These are phyloP conservation scores for Monarcha castaneiventris DNA, from an alignment of 2,113 vertebrate genomes.

Conservation along the genomic window DNA sequence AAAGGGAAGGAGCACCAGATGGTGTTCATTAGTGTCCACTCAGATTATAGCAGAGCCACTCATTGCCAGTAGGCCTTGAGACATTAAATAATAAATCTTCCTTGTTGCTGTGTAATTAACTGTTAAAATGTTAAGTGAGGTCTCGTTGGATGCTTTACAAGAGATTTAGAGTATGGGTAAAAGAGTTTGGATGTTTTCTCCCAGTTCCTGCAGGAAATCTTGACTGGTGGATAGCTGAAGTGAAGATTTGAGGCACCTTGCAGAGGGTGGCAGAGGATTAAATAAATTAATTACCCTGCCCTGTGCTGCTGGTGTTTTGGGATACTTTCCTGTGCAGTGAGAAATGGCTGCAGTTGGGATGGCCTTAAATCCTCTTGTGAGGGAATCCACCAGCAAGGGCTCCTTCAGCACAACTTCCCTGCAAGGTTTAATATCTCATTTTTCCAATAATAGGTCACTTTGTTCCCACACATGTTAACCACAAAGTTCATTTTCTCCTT, in stretches of 20 bases:
- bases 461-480: neutral
- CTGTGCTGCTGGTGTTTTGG: neutral
- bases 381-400: neutral
- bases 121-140: neutral
- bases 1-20: neutral
- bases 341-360: neutral
- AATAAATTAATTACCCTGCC: neutral
- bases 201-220: neutral
- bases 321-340: neutral
- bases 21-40: neutral
- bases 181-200: neutral
- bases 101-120: slow-evolving; percentile 1
- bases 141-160: neutral
- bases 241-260: neutral
- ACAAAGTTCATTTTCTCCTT: slow-evolving; percentile 18
- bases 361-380: neutral
- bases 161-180: neutral
- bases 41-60: neutral
- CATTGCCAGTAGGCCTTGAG: neutral
- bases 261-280: neutral
- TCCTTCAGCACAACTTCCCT: neutral
- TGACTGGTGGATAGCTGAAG: neutral
- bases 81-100: neutral
- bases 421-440: neutral
- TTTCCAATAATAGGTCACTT: slow-evolving; percentile 8